phyloP scores from a whole-genome alignment of 2,797 vertebrate genomes.

The Numenius phaeopus region DNA sequence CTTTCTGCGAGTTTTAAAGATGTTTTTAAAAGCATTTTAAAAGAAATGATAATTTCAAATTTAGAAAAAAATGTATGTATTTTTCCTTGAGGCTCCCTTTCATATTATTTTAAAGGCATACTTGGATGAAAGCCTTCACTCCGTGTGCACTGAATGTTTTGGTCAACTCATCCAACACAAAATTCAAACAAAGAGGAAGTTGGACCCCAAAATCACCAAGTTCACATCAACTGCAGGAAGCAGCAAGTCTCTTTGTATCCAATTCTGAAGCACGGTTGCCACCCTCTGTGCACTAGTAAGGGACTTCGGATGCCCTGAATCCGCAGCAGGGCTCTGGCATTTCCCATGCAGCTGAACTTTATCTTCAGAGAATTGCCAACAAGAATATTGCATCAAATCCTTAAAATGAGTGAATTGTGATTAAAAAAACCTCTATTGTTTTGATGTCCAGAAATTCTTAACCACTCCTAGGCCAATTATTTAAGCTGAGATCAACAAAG shows the following conservation, averaged over 20 bases:
- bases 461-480: not conserved
- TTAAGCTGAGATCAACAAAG: not conserved
- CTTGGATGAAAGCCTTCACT: not conserved
- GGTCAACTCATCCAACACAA: not conserved
- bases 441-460: not conserved
- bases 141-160: not conserved
- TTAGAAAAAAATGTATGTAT: accelerated
- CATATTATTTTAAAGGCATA: not conserved
- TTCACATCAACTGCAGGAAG: not conserved
- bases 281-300: not conserved
- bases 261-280: not conserved
- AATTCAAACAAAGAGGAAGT: not conserved
- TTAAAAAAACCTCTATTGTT: not conserved
- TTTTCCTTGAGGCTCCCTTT: not conserved
- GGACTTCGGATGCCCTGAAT: not conserved
- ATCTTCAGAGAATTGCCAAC: not conserved
- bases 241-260: not conserved
- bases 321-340: not conserved
- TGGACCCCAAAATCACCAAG: not conserved
- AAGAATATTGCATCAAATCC: not conserved
- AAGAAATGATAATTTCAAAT: not conserved
- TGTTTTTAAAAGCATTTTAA: not conserved
- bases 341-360: not conserved
- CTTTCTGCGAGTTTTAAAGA: not conserved
- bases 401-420: not conserved